Evolutionary conservation across 2,888 invertebrate genomes (phyloP), one percentile per base, ranked within the genome.

Genomic region (Caenorhabditis japonica): DNA sequence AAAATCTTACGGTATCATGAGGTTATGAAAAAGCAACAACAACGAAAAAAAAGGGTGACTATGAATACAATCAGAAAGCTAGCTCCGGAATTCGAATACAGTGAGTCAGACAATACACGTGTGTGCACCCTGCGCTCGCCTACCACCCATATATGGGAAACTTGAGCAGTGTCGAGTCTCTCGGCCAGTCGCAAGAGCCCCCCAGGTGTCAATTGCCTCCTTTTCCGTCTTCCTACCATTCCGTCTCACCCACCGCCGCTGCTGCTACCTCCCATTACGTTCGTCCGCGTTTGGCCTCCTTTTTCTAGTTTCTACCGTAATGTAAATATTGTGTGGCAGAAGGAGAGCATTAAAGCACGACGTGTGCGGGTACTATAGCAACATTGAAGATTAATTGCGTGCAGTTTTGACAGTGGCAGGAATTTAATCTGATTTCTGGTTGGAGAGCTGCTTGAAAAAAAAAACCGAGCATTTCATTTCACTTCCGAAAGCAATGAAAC

Each of bases 261-360:
- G n/a, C 36, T 25, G 55, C 68, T 68, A 52, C 58, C 56, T 27
- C 21, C 55, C 34, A 27, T 46, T 36, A 39, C 62, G 68, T 58
- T n/a, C n/a, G n/a, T 68, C 58, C 59, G 68, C 52, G 56, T 58
- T 39, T 52, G 46, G 23, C 68, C 46, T 27, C 66, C 53, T 61
- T 61, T 70, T 70, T 70, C 70, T 70, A 61, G 70, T 70, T 70
- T 61, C 70, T 70, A 70, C 61, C 70, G 70, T 70, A 70, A 43
- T 70, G 70, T 56, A 34, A 70, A 70, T 61, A 70, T 27, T 44
- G 59, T 46, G 68, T 59, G 68, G 52, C 46, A 59, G 61, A 53
- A 39, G 56, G 49, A 30, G 13, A 12, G 19, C 10, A n/a, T 23
- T 15, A n/a, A 15, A 38, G 25, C 10, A 30, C 34, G 33, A 33